A percentile compares a stretch with the other conserved stretches of the same genome.
These are phyloP conservation scores for Orgyia antiqua DNA, from an alignment of 2,888 invertebrate genomes.

Conservation along the genomic window DNA sequence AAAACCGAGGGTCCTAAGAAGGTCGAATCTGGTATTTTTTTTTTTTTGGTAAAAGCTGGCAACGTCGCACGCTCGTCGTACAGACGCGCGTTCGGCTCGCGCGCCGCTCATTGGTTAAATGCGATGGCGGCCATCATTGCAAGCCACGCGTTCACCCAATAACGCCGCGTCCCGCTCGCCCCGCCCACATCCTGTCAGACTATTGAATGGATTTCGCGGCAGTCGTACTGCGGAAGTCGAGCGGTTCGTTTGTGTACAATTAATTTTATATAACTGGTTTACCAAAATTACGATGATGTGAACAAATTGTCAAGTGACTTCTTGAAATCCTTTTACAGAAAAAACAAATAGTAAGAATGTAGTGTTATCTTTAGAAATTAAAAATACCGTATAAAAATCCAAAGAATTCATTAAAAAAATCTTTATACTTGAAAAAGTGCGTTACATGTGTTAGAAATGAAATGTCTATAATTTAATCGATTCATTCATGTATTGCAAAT, in stretches of 20 bases:
- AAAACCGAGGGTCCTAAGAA: slow-evolving; percentile 75
- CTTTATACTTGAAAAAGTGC: slow-evolving; percentile 15
- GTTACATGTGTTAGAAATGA: slow-evolving; percentile 20
- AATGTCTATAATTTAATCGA: too few species aligned
- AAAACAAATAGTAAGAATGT: slow-evolving; percentile 10
- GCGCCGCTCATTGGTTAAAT: slow-evolving; percentile 73
- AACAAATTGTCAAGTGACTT: slow-evolving; percentile 27
- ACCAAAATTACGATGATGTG: slow-evolving; percentile 24
- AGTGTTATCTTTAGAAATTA: slow-evolving; percentile 5
- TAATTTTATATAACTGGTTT: slow-evolving; percentile 21
- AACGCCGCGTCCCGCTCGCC: slow-evolving; percentile 70
- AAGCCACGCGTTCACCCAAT: slow-evolving; percentile 60
- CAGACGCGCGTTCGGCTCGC: slow-evolving; percentile 73
- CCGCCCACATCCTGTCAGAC: slow-evolving; percentile 71
- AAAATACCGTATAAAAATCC: too few species aligned
- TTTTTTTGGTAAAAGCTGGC: slow-evolving; percentile 69
- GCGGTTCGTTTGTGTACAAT: slow-evolving; percentile 33
- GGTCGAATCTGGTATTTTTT: slow-evolving; percentile 76
- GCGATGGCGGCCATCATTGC: slow-evolving; percentile 72
- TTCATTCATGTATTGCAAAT: too few species aligned
- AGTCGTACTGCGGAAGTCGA: slow-evolving; percentile 52
- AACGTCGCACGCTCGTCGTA: slow-evolving; percentile 67
- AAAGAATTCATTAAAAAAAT: too few species aligned
- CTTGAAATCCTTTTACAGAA: slow-evolving; percentile 11
- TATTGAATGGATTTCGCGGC: slow-evolving; percentile 69